Base-by-base conservation (phyloP, 37 sponge, comb jelly and placozoan genomes). In the Ianthella basta region DNA sequence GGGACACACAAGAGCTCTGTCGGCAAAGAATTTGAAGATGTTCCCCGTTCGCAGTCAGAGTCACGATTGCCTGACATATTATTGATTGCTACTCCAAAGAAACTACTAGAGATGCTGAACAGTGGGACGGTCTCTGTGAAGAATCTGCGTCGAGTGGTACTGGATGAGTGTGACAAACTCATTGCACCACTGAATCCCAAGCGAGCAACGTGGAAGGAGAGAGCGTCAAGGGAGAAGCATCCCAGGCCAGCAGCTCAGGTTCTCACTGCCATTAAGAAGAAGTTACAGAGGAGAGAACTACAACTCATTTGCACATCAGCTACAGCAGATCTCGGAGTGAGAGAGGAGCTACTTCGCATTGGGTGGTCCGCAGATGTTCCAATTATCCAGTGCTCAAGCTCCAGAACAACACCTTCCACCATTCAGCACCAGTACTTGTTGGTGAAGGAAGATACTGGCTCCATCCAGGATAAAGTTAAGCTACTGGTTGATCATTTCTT, bases 91-190 rank as follows among this genome's bases (percentile, higher is more conserved):
- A 92, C 92, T 38, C 89, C 89, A 14, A 92, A 92, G 50, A 40
- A 66, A 84, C 2, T 85, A 27, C 39, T 88, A 29, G 56, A 85
- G 54, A 15, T 63, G 8, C 19, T 85, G 14, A 50, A 88, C 61
- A 60, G 80, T 23, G 50, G 74, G 0, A 4, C 24, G 6, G n/a
- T 73, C 15, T 24, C 41, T 36, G 80, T 88, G 60, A 6, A 8
- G 18, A 30, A 54, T 60, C 36, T 92, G 30, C 85, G 63, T 34
- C 34, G 89, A 57, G 27, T 92, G 0, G 83, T 92, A 8, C 55
- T 92, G 55, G 92, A 92, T 69, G 92, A 92, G 60, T 85, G 64
- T 25, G 92, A 92, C 72, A 86, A 87, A 54, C 59, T 88, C 33
- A 24, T 92, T 35, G 21, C 21, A 50, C 81, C 54, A 21, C 65